Evolutionary conservation across 2,888 invertebrate species (phyloP), one percentile per base, ranked within the genome.

Genomic region (Rhabditophanes sp.): DNA sequence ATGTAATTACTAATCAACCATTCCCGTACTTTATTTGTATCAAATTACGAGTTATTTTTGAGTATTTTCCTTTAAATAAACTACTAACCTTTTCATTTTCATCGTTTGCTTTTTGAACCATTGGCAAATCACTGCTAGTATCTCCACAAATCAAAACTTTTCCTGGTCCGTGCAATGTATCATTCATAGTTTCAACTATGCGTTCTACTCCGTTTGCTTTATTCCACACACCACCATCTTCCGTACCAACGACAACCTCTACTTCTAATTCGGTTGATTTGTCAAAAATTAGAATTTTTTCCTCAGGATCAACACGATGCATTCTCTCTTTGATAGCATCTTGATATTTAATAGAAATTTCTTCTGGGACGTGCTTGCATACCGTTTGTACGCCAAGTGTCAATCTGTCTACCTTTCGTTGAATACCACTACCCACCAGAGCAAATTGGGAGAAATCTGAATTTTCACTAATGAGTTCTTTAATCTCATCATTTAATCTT

Each of bases 321-420:
- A 60, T 48, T 25, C 58, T 36, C 36, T 59, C 58, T 27, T 41
- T 45, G 12, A 60, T 54, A 6, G 51, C 56, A n/a, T 58, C 53
- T 30, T 55, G 53, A 24, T 56, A 60, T 30, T 45, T 36, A 9
- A 32, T 33, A 2, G 53, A 55, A 4, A 61, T 31, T 2, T 51
- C 52, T 22, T 36, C 25, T 5, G 26, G 41, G 19, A 63, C 58
- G 30, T 56, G 53, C 14, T 44, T 47, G 21, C 51, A 57, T 3
- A 64, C 61, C 3, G 64, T 61, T 37, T 64, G 64, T n/a, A 63
- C 51, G 24, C 64, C 64, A 29, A 64, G 41, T 4, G 61, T 63
- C 18, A 64, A 29, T 4, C 64, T 52, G 33, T 64, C 64, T 8
- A 63, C 60, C 35, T 64, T 64, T 25, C 45, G 41, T 37, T 64